A percentile compares a stretch with the other conserved stretches of the same genome.
These are phyloP conservation scores for Scolopax rusticola DNA, from an alignment of 2,797 vertebrate species.

Conservation along the genomic window DNA sequence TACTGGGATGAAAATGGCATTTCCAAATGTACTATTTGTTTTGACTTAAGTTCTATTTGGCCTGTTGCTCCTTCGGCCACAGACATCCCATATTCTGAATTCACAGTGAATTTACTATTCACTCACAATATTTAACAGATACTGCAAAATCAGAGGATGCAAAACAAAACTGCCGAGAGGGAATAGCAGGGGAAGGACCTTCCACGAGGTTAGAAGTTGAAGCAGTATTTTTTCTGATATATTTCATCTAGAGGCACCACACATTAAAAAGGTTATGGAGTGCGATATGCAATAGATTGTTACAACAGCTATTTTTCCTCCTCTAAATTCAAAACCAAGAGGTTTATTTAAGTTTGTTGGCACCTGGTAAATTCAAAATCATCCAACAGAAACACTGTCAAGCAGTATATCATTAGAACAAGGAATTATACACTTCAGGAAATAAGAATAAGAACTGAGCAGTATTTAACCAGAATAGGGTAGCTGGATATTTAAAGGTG, in stretches of 20 bases:
- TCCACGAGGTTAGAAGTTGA: not conserved
- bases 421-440: not conserved
- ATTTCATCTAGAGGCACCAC: not conserved
- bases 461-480: not conserved
- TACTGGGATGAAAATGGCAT: not conserved
- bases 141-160: not conserved
- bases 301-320: not conserved
- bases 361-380: not conserved
- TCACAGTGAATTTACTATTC: not conserved
- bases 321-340: not conserved
- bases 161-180: not conserved
- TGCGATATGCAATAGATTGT: not conserved
- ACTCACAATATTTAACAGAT: not conserved
- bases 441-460: not conserved
- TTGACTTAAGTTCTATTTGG: not conserved
- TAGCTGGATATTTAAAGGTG: not conserved
- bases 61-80: not conserved
- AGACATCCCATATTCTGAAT: not conserved
- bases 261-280: not conserved
- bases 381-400: not conserved
- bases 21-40: not conserved
- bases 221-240: not conserved
- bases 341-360: not conserved
- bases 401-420: not conserved
- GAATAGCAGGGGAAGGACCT: not conserved